A percentile compares a stretch with the other conserved stretches of the same genome.
Evolutionary conservation across 2,888 invertebrate genomes (phyloP).

Genomic region (Tenthredo mesomela): DNA sequence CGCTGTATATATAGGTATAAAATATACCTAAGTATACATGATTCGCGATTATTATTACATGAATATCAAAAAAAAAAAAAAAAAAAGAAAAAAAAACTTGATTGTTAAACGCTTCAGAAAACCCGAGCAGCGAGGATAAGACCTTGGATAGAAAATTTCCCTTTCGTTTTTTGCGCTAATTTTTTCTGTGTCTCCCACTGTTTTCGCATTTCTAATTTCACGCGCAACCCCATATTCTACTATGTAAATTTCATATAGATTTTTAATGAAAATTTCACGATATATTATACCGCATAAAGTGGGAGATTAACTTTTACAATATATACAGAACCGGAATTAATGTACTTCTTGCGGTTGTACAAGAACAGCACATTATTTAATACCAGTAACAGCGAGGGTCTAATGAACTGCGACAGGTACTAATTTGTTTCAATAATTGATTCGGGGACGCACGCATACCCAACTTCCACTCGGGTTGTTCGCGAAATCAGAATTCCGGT

Average conservation of each 20-base stretch:
- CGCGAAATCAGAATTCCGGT: neutral
- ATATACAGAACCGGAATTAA: neutral
- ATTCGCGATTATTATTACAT: neutral
- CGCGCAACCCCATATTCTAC: neutral
- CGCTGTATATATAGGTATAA: neutral
- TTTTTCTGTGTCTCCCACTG: neutral
- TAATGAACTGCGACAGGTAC: conserved; percentile 36
- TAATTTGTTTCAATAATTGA: conserved; percentile 44
- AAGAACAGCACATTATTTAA: neutral
- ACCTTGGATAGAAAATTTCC: neutral
- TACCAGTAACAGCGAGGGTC: conserved; percentile 16
- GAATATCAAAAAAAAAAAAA: neutral
- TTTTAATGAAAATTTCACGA: neutral
- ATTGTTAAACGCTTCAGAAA: neutral
- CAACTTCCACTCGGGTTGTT: neutral
- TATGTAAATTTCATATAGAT: neutral
- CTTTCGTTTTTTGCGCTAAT: neutral
- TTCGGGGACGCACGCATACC: conserved; percentile 24
- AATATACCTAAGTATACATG: no score
- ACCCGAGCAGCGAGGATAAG: neutral
- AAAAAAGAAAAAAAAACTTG: neutral
- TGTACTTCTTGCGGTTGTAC: conserved; percentile 6
- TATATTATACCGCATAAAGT: neutral
- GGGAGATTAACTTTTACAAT: neutral
- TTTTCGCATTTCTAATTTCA: neutral